Conservation (phyloP, 2,113 vertebrate species). For the Sylvietta virens region DNA sequence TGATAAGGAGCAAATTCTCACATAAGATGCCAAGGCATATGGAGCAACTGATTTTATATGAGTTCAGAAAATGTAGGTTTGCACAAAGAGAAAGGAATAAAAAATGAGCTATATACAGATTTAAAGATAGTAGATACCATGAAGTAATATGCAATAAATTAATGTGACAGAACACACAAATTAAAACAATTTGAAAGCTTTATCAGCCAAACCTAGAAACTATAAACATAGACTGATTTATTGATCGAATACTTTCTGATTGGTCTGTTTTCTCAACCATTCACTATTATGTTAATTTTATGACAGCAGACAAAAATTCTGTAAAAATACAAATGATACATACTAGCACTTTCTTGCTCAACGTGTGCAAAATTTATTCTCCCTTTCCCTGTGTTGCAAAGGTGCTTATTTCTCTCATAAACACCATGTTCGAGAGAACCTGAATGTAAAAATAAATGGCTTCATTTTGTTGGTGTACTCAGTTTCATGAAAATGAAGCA, state of each 20-base stretch:
- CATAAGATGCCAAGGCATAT: neutral
- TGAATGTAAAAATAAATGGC: slow-evolving; percentile 7
- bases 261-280: neutral
- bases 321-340: neutral
- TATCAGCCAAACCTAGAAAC: neutral
- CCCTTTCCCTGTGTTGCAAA: neutral
- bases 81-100: neutral
- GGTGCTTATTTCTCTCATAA: neutral
- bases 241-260: neutral
- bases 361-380: neutral
- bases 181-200: neutral
- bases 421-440: neutral
- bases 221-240: neutral
- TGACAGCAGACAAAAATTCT: neutral
- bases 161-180: neutral
- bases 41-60: neutral
- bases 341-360: neutral
- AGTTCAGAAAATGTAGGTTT: neutral
- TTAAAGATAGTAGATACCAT: neutral
- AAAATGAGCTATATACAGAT: neutral
- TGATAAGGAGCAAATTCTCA: neutral
- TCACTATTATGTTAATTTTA: neutral
- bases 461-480: neutral
- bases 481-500: neutral
- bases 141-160: neutral